Conservation (phyloP, 2,113 vertebrate species). For the Dipodomys spectabilis region DNA sequence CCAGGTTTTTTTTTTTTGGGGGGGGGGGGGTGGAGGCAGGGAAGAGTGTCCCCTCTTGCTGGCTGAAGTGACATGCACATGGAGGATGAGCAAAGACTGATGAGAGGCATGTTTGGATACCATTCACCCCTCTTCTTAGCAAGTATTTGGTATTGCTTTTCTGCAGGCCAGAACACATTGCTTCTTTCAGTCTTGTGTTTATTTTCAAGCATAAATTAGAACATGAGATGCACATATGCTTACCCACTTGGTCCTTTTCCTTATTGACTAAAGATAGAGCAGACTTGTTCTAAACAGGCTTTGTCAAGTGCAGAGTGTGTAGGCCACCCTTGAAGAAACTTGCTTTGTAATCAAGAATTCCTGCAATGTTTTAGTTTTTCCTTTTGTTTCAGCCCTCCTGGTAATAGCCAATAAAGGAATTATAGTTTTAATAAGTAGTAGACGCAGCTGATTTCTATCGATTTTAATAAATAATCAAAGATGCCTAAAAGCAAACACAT, state of each 20-base stretch:
- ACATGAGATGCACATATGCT: constrained; percentile 73
- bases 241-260: constrained; percentile 71
- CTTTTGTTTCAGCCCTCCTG: constrained; percentile 54
- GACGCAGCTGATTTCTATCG: constrained; percentile 71
- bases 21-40: background rate
- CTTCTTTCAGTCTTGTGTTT: constrained; percentile 75
- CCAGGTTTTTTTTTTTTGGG: too few species aligned
- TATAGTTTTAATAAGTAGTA: constrained; percentile 80
- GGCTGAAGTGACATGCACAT: background rate
- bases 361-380: constrained; percentile 42
- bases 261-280: constrained; percentile 77
- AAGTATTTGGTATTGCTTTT: constrained; percentile 66
- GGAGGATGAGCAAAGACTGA: background rate
- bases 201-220: constrained; percentile 80
- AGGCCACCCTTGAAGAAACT: constrained; percentile 66
- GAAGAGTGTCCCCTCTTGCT: background rate
- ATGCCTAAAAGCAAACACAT: constrained; percentile 74
- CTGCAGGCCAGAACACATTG: constrained; percentile 74
- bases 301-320: constrained; percentile 52
- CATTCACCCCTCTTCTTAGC: background rate
- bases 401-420: constrained; percentile 72
- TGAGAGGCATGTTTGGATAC: background rate
- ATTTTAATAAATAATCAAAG: constrained; percentile 81
- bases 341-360: constrained; percentile 66
- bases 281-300: constrained; percentile 68